Evolutionary conservation across 1,140 invertebrate species (phyloP), one percentile per base, ranked within the genome.

Genomic region (Physella acuta): DNA sequence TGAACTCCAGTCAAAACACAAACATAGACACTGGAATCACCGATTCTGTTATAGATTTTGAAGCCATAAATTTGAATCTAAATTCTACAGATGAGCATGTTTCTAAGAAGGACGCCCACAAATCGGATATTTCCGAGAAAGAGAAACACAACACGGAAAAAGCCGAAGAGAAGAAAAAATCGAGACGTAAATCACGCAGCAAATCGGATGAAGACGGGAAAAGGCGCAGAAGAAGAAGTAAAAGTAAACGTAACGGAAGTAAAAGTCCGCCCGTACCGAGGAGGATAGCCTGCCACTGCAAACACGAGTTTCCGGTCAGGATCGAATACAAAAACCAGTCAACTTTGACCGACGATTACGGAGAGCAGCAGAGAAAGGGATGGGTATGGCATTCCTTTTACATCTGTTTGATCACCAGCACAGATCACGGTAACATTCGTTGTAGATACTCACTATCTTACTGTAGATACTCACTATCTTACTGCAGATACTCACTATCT

Each of bases 381-480:
- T 66, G 63, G 63, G 61, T 63, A 63, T 3, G 61, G 24, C 8
- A n/a, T n/a, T n/a, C n/a, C n/a, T n/a, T n/a, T n/a, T n/a, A n/a
- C n/a, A n/a, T n/a, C n/a, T n/a, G n/a, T n/a, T n/a, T n/a, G n/a
- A n/a, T n/a, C n/a, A n/a, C n/a, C n/a, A n/a, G n/a, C n/a, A n/a
- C n/a, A n/a, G n/a, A n/a, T n/a, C n/a, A n/a, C n/a, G n/a, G n/a
- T n/a, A n/a, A n/a, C n/a, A n/a, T n/a, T n/a, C n/a, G n/a, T n/a
- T n/a, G n/a, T n/a, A n/a, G n/a, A n/a, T n/a, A n/a, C n/a, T n/a
- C n/a, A n/a, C n/a, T n/a, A n/a, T n/a, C n/a, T n/a, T n/a, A n/a
- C n/a, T n/a, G n/a, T n/a, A n/a, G n/a, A n/a, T n/a, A n/a, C n/a
- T n/a, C n/a, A n/a, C n/a, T n/a, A n/a, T n/a, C n/a, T n/a, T n/a